These are phyloP conservation scores for Andrena haemorrhoa DNA, from an alignment of 2,888 invertebrate species.

Conservation along the genomic window DNA sequence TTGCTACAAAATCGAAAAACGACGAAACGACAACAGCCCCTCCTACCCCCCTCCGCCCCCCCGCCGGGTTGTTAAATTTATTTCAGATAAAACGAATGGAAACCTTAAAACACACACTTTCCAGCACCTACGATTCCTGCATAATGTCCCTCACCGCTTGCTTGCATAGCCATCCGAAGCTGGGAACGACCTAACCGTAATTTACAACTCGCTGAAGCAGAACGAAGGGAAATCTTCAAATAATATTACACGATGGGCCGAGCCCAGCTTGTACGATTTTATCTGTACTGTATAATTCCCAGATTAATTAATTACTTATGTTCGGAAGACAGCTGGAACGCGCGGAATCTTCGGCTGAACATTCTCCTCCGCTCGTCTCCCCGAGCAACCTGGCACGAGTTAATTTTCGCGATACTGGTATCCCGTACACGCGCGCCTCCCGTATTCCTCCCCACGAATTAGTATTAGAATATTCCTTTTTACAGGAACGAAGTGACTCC, in stretches of 20 bases:
- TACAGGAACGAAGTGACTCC: too few relatives aligned
- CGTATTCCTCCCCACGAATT: background rate
- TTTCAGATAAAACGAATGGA: background rate
- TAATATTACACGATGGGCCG: background rate
- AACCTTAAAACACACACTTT: background rate
- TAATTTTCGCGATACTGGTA: slow-evolving; percentile 26
- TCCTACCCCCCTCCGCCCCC: background rate
- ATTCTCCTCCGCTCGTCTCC: slow-evolving; percentile 48
- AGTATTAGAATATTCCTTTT: background rate
- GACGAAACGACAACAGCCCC: background rate
- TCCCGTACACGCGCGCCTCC: background rate
- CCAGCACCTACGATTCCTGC: too few relatives aligned
- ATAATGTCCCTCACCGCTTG: too few relatives aligned
- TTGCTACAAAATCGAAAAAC: slow-evolving; percentile 8
- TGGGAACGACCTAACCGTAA: background rate
- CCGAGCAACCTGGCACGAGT: slow-evolving; percentile 28
- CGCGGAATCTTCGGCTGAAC: slow-evolving; percentile 58
- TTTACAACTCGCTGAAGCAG: background rate
- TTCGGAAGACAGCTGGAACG: slow-evolving; percentile 59
- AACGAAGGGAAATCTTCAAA: background rate
- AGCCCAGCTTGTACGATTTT: slow-evolving; percentile 6
- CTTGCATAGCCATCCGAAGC: too few relatives aligned
- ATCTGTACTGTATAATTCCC: slow-evolving; percentile 47
- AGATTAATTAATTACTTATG: slow-evolving; percentile 65
- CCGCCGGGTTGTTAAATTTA: background rate